Percentiles rank a stretch among this genome's conserved stretches.
phyloP scores from a whole-genome alignment of 2,113 vertebrate species.

The Chaetodon auriga region DNA sequence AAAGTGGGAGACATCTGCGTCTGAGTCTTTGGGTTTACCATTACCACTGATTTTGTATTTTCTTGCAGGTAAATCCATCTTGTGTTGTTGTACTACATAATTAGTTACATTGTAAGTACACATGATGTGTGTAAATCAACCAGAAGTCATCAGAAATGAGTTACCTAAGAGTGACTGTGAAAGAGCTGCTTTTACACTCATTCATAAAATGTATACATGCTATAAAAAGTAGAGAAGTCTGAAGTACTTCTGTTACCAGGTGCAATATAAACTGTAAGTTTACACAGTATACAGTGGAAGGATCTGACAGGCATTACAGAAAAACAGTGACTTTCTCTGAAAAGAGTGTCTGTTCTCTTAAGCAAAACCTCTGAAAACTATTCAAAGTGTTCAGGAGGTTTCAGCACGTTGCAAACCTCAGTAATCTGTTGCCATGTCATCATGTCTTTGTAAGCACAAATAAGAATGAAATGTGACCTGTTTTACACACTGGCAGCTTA shows the following conservation, averaged over 20 bases:
- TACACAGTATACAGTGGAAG: not conserved
- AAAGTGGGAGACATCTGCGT: conserved; percentile 1
- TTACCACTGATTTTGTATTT: not conserved
- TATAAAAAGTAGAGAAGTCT: not conserved
- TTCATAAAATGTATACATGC: not conserved
- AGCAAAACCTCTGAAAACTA: not conserved
- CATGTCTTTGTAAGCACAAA: not conserved
- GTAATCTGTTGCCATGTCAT: not conserved
- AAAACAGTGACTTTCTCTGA: not conserved
- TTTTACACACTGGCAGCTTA: not conserved
- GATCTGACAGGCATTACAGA: not conserved
- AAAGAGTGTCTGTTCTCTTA: not conserved
- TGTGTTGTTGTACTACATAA: not conserved
- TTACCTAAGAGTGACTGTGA: not conserved
- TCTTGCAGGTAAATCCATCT: not conserved
- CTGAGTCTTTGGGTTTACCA: not conserved
- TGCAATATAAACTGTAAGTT: not conserved
- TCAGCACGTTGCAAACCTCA: not conserved
- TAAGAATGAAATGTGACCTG: not conserved
- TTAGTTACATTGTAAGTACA: not conserved
- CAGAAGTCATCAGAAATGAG: not conserved
- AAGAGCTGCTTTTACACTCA: not conserved
- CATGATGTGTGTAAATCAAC: not conserved
- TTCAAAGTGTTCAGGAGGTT: not conserved
- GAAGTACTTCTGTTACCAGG: not conserved